Evolutionary conservation across 2,888 invertebrate genomes (phyloP), one percentile per base, ranked within the genome.

Genomic region (Augiades crinisus): DNA sequence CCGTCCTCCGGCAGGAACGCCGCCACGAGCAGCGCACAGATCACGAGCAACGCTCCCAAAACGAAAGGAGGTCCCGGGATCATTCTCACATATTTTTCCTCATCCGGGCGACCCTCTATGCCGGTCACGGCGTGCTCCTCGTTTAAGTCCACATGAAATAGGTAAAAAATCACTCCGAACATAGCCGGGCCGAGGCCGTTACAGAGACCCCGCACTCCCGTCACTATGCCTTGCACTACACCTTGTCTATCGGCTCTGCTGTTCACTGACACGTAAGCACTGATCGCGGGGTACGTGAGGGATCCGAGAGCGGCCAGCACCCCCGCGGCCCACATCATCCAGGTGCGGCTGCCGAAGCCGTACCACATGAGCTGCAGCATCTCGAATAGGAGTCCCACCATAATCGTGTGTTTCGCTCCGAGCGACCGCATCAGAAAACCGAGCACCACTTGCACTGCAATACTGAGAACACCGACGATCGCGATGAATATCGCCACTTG

Each of bases 311-410:
- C 97, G 27, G 99, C 99, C 62, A 99, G 91, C 62, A 98, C 93
- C 47, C 99, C 99, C 6, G 99, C 99, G 30, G 96, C 95, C 99
- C 99, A 99, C 98, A 99, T 99, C 96, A 99, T 98, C 98, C 98
- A 99, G 59, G 95, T 95, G 70, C 97, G 95, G 65, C 97, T 97
- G 51, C 98, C 98, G 73, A 99, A 97, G 31, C 99, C 99, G 78
- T 98, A 99, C 96, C 98, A 98, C 91, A 98, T 94, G 59, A 99
- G 91, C 82, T 99, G 99, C 65, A 98, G 91, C 93, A 98, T 96
- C 91, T 99, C 99, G 88, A 99, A 98, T 59, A 98, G 87, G 60
- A 99, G 92, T 47, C 99, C 99, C 74, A 99, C 91, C 93, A 99
- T 97, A 67, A 99, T 99, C 50, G 99, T 98, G 79, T 98, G 97